phyloP scores from a whole-genome alignment of 1,140 invertebrate genomes.

The Oncopodura yosiiana region DNA sequence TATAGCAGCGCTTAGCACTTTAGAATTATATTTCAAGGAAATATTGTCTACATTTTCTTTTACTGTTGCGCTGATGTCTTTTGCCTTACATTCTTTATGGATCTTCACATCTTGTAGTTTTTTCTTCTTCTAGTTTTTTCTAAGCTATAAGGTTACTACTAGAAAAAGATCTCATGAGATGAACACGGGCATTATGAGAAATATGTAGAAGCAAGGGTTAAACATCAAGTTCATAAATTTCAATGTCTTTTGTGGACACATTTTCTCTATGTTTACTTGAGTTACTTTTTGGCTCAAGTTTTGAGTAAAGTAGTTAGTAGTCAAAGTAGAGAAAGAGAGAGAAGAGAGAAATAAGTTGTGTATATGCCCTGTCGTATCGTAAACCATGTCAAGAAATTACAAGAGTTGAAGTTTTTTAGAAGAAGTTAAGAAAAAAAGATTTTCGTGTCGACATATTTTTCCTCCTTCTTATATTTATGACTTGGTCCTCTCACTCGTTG shows the following conservation, averaged over 20 bases:
- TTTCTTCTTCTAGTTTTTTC: background rate
- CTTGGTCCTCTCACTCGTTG: background rate
- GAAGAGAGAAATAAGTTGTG: no score
- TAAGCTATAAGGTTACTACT: background rate
- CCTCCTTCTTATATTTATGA: conserved; percentile 21
- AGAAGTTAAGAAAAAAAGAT: no score
- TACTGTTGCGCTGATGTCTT: no score
- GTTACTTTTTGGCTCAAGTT: no score
- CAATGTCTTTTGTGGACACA: conserved; percentile 25
- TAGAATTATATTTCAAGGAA: no score
- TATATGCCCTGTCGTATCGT: conserved; percentile 29
- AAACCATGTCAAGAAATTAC: conserved; percentile 30
- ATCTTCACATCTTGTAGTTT: background rate
- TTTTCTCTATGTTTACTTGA: conserved; percentile 5
- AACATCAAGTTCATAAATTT: conserved; percentile 24
- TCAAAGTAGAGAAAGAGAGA: no score
- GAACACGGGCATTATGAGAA: background rate
- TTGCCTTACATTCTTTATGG: background rate
- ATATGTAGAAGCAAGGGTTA: conserved; percentile 11
- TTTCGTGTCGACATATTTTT: conserved; percentile 29
- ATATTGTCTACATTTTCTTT: no score
- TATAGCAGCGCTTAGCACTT: no score
- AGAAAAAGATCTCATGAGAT: background rate
- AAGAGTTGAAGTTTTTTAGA: no score
- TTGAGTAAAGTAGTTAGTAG: no score